phyloP scores from a whole-genome alignment of 2,113 vertebrate species.

The Beaufortia kweichowensis region DNA sequence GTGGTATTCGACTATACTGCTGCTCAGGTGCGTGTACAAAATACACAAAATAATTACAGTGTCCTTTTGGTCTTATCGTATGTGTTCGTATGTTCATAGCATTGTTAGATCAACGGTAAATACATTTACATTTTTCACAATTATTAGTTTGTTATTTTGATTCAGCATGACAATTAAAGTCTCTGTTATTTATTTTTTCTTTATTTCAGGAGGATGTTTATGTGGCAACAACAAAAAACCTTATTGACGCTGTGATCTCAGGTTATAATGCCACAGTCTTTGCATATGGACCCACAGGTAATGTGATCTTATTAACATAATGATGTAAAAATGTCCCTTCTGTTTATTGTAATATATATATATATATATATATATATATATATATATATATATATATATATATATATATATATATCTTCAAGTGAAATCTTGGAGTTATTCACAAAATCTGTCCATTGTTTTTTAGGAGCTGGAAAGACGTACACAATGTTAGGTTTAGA shows the following conservation, averaged over 20 bases:
- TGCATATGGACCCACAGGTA: slow-evolving; percentile 91
- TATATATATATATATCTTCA: too few relatives aligned
- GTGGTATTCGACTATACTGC: slow-evolving; percentile 85
- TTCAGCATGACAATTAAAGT: background rate
- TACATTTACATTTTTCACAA: too few relatives aligned
- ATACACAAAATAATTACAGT: background rate
- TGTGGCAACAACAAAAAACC: slow-evolving; percentile 82
- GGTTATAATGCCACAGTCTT: slow-evolving; percentile 91
- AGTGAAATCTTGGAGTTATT: background rate
- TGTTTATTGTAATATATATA: too few relatives aligned
- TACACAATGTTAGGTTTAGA: slow-evolving; percentile 94
- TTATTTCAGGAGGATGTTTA: slow-evolving; percentile 85
- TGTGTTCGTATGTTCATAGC: background rate
- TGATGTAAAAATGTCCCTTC: too few relatives aligned
- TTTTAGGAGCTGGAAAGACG: slow-evolving; percentile 89
- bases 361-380: too few relatives aligned
- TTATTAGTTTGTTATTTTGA: too few relatives aligned
- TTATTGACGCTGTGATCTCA: slow-evolving; percentile 85
- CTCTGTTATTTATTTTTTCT: slow-evolving; percentile 1
- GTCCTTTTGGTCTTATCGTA: background rate
- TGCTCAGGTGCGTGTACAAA: slow-evolving; percentile 73
- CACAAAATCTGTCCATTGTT: background rate
- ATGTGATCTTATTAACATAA: too few relatives aligned
- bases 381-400: too few relatives aligned
- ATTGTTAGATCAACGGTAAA: too few relatives aligned